A percentile compares a stretch with the other conserved stretches of the same genome.
phyloP scores from a whole-genome alignment of 2,113 vertebrate genomes.

The Ageneiosus marmoratus region DNA sequence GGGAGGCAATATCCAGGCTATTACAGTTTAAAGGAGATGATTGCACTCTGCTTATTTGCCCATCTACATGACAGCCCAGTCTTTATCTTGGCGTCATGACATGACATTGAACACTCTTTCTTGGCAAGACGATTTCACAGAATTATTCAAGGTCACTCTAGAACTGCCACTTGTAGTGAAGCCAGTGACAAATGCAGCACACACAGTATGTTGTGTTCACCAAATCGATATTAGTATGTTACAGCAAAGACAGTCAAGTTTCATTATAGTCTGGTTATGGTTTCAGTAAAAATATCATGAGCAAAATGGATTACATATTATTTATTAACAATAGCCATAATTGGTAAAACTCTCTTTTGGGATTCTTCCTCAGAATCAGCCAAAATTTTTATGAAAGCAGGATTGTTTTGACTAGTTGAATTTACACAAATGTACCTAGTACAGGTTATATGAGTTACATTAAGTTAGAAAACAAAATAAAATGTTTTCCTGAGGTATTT shows the following conservation, averaged over 20 bases:
- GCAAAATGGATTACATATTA: constrained; percentile 44
- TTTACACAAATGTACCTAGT: neutral
- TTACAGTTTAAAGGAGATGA: constrained; percentile 64
- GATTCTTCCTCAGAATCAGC: neutral
- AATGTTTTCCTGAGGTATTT: neutral
- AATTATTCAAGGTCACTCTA: constrained; percentile 63
- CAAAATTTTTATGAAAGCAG: neutral
- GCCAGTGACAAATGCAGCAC: neutral
- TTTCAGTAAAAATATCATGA: constrained; percentile 42
- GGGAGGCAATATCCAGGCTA: constrained; percentile 73
- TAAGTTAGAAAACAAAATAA: neutral
- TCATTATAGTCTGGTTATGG: constrained; percentile 51
- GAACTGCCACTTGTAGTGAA: constrained; percentile 8
- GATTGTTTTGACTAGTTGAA: neutral
- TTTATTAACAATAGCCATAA: constrained; percentile 51
- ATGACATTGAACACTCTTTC: constrained; percentile 72
- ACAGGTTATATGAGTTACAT: neutral
- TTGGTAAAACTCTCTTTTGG: neutral
- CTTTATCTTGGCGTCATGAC: constrained; percentile 60
- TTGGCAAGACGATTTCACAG: constrained; percentile 61
- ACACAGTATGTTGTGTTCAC: neutral
- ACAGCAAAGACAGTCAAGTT: constrained; percentile 48
- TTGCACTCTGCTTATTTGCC: constrained; percentile 71
- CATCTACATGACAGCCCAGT: constrained; percentile 46
- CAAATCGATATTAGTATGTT: constrained; percentile 51